phyloP scores from a whole-genome alignment of 2,888 invertebrate genomes.

The Cephonodes hylas region DNA sequence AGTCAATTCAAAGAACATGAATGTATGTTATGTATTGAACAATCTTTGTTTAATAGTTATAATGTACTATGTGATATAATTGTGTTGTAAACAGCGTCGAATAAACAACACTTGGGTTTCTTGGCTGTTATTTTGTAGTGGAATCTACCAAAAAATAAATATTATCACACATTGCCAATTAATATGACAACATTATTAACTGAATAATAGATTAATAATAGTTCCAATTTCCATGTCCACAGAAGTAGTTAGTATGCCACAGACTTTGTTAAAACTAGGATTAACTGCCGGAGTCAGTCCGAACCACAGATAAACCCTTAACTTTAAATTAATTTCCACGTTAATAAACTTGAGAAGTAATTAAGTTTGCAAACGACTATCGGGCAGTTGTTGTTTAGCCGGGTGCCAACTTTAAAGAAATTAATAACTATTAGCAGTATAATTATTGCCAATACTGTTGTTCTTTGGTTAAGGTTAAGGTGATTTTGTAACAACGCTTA shows the following conservation, averaged over 20 bases:
- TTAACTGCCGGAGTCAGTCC: background rate
- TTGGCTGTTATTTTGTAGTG: too few relatives aligned
- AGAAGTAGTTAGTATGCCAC: background rate
- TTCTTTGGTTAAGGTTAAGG: background rate
- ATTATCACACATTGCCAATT: too few relatives aligned
- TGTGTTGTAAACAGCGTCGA: too few relatives aligned
- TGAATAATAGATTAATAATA: background rate
- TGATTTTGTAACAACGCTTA: background rate
- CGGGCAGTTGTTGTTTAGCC: background rate
- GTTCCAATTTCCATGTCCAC: background rate
- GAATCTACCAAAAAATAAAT: too few relatives aligned
- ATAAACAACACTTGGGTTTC: too few relatives aligned
- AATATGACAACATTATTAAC: too few relatives aligned
- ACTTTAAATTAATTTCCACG: constrained; percentile 32
- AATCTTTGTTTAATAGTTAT: too few relatives aligned
- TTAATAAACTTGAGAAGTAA: constrained; percentile 29
- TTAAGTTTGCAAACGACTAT: constrained; percentile 23
- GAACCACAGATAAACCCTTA: constrained; percentile 18
- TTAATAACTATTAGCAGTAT: background rate
- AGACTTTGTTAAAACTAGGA: background rate
- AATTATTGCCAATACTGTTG: background rate
- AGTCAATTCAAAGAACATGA: too few relatives aligned
- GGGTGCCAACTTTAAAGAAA: background rate
- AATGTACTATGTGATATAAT: too few relatives aligned
- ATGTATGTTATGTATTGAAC: too few relatives aligned